Base-by-base conservation (phyloP, 2,888 invertebrate genomes). In the Epirrita christyi region DNA sequence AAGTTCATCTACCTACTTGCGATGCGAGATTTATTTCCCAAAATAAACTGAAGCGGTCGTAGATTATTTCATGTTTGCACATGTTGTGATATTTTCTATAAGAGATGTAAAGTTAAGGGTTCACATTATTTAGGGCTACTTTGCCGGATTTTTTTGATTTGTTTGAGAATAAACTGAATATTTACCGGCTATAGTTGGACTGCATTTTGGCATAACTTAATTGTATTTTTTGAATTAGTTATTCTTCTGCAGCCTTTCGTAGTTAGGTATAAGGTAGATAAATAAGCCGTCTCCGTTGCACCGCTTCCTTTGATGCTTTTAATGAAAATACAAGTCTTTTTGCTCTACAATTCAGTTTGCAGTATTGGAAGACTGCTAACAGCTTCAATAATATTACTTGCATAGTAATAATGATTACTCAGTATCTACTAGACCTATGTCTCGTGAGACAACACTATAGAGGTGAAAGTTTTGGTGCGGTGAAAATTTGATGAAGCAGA, bases 1-100 rank as follows among this genome's bases (percentile, higher is more conserved):
- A 75, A 75, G 73, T 75, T 71, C 64, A 76, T 72, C 59, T 75
- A 70, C 64, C 67, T 72, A 70, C 73, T 73, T 70, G 68, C 62
- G 63, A 69, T 54, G 63, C 60, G 66, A 63, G 69, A 60, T 73
- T 72, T 71, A 71, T 72, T 64, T 72, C 64, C 64, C 66, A 71
- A 64, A 75, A 74, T 69, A 73, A 70, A 71, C 68, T 66, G 61
- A 67, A 68, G 67, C 66, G 57, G 66, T 54, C 21, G 58, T 61
- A 63, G 62, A 65, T 21, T 21, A 21, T 69, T 63, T 71, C 62
- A 66, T 58, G 59, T 64, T 53, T 64, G 61, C 61, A 62, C 64
- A 64, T 68, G 61, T 67, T 72, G 67, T 67, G 67, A 69, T 71
- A 72, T 73, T 21, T 72, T 71, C 71, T 70, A 67, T 65, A 66